Evolutionary conservation across 2,888 invertebrate genomes (phyloP).

Genomic region (Pegoplata infirma): DNA sequence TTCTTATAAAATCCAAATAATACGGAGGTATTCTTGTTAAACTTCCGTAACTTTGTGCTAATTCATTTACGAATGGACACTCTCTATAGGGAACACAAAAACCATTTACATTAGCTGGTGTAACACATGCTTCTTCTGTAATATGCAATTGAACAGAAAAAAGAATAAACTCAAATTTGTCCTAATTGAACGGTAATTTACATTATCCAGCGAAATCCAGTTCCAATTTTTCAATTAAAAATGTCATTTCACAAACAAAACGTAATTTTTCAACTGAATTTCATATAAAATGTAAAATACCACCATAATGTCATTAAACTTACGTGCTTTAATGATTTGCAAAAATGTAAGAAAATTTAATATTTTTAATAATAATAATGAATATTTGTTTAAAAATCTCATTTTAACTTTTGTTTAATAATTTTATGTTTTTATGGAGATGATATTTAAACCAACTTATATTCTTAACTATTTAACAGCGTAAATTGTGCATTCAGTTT

Average conservation of each 20-base stretch:
- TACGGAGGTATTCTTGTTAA: constrained; percentile 36
- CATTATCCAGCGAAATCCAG: no score
- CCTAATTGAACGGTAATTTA: background rate
- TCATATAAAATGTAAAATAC: no score
- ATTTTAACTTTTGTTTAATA: background rate
- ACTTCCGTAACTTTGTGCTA: constrained; percentile 37
- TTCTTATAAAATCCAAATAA: constrained; percentile 40
- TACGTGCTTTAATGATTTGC: constrained; percentile 43
- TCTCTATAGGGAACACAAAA: constrained; percentile 56
- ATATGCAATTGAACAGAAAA: background rate
- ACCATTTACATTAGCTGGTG: constrained; percentile 53
- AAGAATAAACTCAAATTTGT: background rate
- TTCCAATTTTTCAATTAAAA: no score
- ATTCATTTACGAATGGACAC: constrained; percentile 43
- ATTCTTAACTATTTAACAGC: constrained; percentile 40
- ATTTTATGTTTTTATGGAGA: constrained; percentile 17
- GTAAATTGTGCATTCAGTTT: constrained; percentile 38
- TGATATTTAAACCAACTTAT: constrained; percentile 36
- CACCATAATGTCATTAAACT: constrained; percentile 7
- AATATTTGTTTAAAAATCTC: background rate
- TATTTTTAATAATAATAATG: constrained; percentile 7
- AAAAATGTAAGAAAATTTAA: constrained; percentile 12
- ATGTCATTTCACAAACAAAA: no score
- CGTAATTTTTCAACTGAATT: no score
- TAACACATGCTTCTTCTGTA: constrained; percentile 56